Percentiles rank a stretch among this genome's conserved stretches.
Evolutionary conservation across 2,113 vertebrate species (phyloP).

Genomic region (Psammodynastes pulverulentus): DNA sequence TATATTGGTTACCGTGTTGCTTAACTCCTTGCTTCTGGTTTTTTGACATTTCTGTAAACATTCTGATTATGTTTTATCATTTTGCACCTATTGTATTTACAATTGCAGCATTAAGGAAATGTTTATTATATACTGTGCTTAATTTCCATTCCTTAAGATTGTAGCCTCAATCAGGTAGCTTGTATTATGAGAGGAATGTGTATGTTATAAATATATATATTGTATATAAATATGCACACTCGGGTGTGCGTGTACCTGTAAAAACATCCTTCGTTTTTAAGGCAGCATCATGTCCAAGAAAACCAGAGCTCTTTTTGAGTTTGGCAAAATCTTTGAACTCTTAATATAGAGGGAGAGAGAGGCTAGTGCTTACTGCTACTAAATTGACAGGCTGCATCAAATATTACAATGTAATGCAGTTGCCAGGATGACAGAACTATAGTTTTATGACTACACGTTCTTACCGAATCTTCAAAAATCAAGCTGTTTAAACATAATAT

Average conservation of each 20-base stretch:
- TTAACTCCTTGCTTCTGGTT: slow-evolving; percentile 19
- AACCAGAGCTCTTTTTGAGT: slow-evolving; percentile 35
- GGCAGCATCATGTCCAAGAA: slow-evolving; percentile 40
- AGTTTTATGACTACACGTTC: slow-evolving; percentile 53
- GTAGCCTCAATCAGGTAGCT: slow-evolving; percentile 52
- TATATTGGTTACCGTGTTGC: slow-evolving; percentile 37
- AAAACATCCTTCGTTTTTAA: slow-evolving; percentile 55
- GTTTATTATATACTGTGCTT: slow-evolving; percentile 16
- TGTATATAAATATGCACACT: slow-evolving; percentile 9
- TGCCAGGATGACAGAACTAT: slow-evolving; percentile 51
- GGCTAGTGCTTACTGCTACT: slow-evolving; percentile 43
- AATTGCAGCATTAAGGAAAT: slow-evolving; percentile 50
- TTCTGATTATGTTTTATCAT: not conserved
- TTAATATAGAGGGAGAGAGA: slow-evolving; percentile 21
- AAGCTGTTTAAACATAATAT: slow-evolving; percentile 44
- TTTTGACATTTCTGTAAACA: slow-evolving; percentile 18
- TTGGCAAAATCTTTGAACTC: slow-evolving; percentile 20
- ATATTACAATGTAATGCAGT: slow-evolving; percentile 55
- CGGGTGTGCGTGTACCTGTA: not conserved
- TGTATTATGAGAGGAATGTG: slow-evolving; percentile 30
- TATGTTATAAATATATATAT: not conserved
- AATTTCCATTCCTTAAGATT: slow-evolving; percentile 28
- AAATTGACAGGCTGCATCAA: slow-evolving; percentile 55
- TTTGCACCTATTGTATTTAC: slow-evolving; percentile 20
- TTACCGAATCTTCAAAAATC: slow-evolving; percentile 46